phyloP scores from a whole-genome alignment of 2,888 invertebrate genomes.

The Eristalinus sepulchralis region DNA sequence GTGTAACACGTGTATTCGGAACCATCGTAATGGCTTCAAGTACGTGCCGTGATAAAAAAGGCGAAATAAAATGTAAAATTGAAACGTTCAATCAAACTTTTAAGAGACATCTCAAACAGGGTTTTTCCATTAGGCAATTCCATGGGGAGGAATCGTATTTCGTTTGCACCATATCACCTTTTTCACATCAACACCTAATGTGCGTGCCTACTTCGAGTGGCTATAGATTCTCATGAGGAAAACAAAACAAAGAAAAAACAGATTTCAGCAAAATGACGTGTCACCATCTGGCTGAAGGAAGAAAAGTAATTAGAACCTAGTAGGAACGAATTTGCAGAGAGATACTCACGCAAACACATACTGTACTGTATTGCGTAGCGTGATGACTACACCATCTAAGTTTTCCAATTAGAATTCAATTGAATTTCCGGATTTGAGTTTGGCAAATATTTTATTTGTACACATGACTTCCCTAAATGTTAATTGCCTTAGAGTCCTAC shows the following conservation, averaged over 20 bases:
- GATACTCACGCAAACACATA: not conserved
- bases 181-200: not conserved
- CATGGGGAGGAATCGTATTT: not conserved
- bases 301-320: not conserved
- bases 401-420: not conserved
- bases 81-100: constrained; percentile 27
- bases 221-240: not conserved
- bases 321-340: not conserved
- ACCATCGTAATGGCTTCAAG: not conserved
- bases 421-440: not conserved
- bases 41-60: not conserved
- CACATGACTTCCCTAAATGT: not conserved
- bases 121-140: constrained; percentile 29
- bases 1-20: not conserved
- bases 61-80: constrained; percentile 6
- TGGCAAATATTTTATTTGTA: not conserved
- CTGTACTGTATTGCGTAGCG: not conserved
- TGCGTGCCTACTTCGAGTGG: not conserved
- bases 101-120: constrained; percentile 20
- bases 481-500: not conserved
- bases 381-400: not conserved
- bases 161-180: not conserved
- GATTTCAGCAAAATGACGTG: not conserved
- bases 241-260: not conserved
- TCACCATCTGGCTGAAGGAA: not conserved